Evolutionary conservation across 2,888 invertebrate species (phyloP).

Genomic region (Drosophila melanosoma): DNA sequence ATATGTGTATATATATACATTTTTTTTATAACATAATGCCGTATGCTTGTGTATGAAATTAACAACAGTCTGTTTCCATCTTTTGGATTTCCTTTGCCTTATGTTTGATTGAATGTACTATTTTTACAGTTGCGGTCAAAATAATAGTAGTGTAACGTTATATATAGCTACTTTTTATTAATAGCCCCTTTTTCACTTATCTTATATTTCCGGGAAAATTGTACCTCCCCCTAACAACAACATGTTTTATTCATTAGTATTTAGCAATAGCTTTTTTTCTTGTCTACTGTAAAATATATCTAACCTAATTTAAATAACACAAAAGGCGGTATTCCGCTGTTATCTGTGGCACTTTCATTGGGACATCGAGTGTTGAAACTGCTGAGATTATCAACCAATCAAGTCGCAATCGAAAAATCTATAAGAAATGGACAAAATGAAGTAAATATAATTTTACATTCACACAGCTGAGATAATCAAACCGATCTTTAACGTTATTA

Average conservation of each 20-base stretch:
- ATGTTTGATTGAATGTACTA: neutral
- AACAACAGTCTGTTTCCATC: slow-evolving; percentile 7
- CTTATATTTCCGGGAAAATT: neutral
- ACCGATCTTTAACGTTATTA: neutral
- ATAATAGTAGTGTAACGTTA: neutral
- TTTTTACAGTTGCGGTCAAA: neutral
- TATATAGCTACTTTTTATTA: neutral
- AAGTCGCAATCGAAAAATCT: neutral
- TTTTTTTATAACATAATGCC: slow-evolving; percentile 4
- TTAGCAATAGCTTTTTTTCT: neutral
- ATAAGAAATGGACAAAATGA: neutral
- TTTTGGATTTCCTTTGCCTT: slow-evolving; percentile 31
- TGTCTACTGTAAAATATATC: neutral
- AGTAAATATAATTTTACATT: neutral
- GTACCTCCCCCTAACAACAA: neutral
- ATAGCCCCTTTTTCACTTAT: neutral
- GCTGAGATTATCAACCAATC: neutral
- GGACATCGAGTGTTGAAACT: neutral
- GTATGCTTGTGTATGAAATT: slow-evolving; percentile 2
- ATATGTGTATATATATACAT: too few species aligned
- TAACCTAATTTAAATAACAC: neutral
- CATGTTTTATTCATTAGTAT: neutral
- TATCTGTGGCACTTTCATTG: neutral
- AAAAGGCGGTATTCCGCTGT: neutral
- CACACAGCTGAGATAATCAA: neutral